Conservation (phyloP, 2,888 invertebrate species). For the Diadegma fenestrale region DNA sequence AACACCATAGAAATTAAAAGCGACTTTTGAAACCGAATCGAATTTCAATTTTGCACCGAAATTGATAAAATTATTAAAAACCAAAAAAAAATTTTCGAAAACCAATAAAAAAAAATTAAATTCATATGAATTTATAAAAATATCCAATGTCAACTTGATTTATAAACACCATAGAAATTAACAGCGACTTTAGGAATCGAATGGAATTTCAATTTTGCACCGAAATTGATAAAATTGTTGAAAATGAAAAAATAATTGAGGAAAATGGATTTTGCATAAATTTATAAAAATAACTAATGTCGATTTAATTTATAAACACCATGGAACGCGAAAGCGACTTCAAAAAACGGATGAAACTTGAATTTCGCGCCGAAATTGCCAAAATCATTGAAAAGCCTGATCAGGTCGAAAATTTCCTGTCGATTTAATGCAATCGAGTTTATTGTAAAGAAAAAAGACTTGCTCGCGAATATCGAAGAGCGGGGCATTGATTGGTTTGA, state of each 20-base stretch:
- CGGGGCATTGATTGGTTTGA: background rate
- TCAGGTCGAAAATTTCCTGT: background rate
- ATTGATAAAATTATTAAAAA: background rate
- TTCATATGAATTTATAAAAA: too few relatives aligned
- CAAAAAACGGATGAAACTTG: background rate
- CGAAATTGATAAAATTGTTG: background rate
- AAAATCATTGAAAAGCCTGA: background rate
- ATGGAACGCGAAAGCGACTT: too few relatives aligned
- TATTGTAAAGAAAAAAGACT: background rate
- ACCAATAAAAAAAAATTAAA: background rate
- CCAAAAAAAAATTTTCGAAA: background rate
- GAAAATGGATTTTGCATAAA: background rate
- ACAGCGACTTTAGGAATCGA: too few relatives aligned
- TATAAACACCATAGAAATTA: too few relatives aligned
- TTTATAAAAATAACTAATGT: background rate
- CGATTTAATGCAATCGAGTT: background rate
- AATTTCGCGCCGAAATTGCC: background rate
- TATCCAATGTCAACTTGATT: too few relatives aligned
- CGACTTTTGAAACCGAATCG: background rate
- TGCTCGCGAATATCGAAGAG: background rate
- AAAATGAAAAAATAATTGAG: too few relatives aligned
- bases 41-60: background rate
- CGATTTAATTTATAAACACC: background rate
- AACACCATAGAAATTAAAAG: background rate
- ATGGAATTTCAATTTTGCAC: too few relatives aligned